Evolutionary conservation across 2,888 invertebrate genomes (phyloP).

Genomic region (Yponomeuta evonymella): DNA sequence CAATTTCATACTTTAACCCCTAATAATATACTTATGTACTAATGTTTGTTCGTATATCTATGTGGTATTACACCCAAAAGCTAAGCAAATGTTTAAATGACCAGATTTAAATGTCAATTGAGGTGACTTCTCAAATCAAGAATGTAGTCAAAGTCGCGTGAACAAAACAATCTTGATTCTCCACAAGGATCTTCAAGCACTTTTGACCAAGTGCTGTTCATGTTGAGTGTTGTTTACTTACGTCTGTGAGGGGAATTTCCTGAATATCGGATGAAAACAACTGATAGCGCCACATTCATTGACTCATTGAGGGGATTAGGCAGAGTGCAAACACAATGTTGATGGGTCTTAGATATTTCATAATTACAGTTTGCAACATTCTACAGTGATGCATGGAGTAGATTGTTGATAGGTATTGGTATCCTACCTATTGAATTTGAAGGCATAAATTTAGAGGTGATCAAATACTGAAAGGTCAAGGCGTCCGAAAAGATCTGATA

Average conservation of each 20-base stretch:
- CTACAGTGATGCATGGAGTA: too few species aligned
- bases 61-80: too few species aligned
- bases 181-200: background rate
- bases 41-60: too few species aligned
- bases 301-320: background rate
- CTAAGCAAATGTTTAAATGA: too few species aligned
- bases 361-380: too few species aligned
- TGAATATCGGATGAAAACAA: background rate
- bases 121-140: too few species aligned
- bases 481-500: background rate
- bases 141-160: too few species aligned
- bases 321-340: too few species aligned
- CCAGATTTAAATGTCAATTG: too few species aligned
- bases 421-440: constrained; percentile 12
- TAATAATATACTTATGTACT: too few species aligned
- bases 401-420: background rate
- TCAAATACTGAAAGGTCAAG: background rate
- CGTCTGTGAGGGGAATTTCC: background rate
- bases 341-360: too few species aligned
- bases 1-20: too few species aligned
- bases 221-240: background rate
- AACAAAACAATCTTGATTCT: background rate
- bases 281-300: background rate
- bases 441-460: background rate
- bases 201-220: background rate